phyloP scores from a whole-genome alignment of 1,140 invertebrate species.

The Aphidius ervi region DNA sequence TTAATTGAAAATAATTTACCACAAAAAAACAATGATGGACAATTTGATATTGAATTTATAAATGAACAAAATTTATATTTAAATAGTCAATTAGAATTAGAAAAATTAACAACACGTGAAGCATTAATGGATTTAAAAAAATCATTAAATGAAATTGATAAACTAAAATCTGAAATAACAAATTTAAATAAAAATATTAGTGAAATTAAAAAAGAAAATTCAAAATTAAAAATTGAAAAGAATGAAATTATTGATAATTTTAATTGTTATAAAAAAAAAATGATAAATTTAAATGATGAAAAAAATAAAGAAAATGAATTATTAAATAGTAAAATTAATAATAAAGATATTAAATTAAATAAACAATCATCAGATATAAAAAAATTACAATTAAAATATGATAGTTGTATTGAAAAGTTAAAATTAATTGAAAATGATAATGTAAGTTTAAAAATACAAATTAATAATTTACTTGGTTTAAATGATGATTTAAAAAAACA shows the following conservation, averaged over 20 bases:
- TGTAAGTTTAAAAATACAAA: constrained; percentile 24
- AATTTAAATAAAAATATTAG: constrained; percentile 11
- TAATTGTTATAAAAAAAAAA: constrained; percentile 6
- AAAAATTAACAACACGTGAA: constrained; percentile 12
- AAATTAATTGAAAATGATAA: constrained; percentile 15
- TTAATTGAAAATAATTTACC: too few relatives aligned
- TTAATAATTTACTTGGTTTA: constrained; percentile 15
- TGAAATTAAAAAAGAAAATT: background rate
- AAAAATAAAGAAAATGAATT: background rate
- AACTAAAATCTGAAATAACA: constrained; percentile 15
- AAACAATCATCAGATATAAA: constrained; percentile 13
- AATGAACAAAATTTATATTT: constrained; percentile 8
- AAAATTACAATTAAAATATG: constrained; percentile 13
- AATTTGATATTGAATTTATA: constrained; percentile 5
- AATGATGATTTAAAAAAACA: background rate
- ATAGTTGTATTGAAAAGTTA: constrained; percentile 14
- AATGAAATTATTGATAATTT: constrained; percentile 6
- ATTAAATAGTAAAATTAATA: constrained; percentile 13
- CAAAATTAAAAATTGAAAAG: constrained; percentile 11
- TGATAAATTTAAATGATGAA: background rate
- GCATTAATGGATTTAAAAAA: constrained; percentile 6
- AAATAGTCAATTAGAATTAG: constrained; percentile 5
- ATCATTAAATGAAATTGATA: constrained; percentile 18
- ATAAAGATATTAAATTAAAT: constrained; percentile 22
- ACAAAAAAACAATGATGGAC: background rate